Evolutionary conservation across 1,140 invertebrate species (phyloP).

Genomic region (Rhopalosiphum padi): DNA sequence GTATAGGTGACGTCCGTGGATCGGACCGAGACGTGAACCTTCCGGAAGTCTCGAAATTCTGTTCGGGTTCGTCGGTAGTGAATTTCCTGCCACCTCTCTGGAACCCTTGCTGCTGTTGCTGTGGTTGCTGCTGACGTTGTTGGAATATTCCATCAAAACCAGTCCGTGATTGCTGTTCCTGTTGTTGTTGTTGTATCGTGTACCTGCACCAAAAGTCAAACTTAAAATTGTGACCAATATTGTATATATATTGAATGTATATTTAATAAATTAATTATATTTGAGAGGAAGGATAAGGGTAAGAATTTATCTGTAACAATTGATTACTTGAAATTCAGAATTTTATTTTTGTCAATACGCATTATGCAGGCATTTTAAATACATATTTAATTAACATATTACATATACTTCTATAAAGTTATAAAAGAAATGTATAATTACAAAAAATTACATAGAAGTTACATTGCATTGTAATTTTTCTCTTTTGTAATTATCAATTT

Average conservation of each 20-base stretch:
- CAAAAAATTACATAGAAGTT: background rate
- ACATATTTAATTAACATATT: background rate
- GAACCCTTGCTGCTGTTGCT: slow-evolving; percentile 46
- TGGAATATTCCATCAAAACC: background rate
- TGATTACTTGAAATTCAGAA: background rate
- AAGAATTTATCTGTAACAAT: background rate
- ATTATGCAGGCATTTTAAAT: too few relatives aligned
- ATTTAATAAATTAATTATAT: background rate
- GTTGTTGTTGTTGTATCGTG: background rate
- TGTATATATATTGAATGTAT: background rate
- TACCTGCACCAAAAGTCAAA: background rate
- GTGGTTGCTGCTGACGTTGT: background rate
- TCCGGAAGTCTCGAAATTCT: slow-evolving; percentile 32
- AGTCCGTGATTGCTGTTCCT: background rate
- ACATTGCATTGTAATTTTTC: background rate
- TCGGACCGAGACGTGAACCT: slow-evolving; percentile 17
- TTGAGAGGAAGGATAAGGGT: background rate
- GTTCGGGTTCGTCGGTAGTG: slow-evolving; percentile 12
- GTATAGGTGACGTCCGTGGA: background rate
- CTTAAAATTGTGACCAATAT: background rate
- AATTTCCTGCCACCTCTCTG: slow-evolving; percentile 24
- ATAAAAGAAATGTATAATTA: background rate
- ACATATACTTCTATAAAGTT: background rate
- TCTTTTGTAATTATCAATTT: background rate
- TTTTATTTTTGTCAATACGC: background rate